Evolutionary conservation across 1,140 invertebrate genomes (phyloP).

Genomic region (Leptinotarsa undecemlineata): DNA sequence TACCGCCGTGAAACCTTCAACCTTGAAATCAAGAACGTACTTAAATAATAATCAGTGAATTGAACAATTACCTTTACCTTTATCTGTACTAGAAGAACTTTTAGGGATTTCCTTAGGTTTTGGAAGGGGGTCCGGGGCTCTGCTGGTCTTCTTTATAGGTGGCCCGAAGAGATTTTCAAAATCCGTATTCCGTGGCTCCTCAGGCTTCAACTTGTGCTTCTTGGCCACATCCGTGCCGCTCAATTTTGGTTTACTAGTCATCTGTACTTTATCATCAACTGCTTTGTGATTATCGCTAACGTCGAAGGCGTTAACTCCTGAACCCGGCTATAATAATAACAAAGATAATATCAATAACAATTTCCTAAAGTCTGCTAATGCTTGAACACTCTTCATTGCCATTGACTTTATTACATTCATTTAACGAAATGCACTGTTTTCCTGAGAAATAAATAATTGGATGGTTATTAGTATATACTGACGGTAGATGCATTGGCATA

Average conservation of each 20-base stretch:
- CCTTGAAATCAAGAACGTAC: no score
- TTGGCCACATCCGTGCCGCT: slow-evolving; percentile 61
- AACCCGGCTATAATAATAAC: slow-evolving; percentile 37
- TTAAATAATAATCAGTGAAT: background rate
- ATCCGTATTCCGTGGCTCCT: slow-evolving; percentile 63
- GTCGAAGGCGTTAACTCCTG: background rate
- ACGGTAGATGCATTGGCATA: no score
- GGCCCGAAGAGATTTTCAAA: slow-evolving; percentile 80
- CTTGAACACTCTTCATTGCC: no score
- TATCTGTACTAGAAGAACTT: slow-evolving; percentile 18
- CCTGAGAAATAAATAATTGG: no score
- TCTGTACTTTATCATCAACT: slow-evolving; percentile 54
- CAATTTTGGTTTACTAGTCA: slow-evolving; percentile 72
- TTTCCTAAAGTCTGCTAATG: no score
- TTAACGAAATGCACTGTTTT: no score
- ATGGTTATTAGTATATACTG: no score
- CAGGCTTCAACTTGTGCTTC: slow-evolving; percentile 67
- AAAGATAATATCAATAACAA: no score
- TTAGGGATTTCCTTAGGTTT: slow-evolving; percentile 41
- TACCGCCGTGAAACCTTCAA: no score
- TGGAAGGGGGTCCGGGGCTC: slow-evolving; percentile 61
- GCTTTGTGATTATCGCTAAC: slow-evolving; percentile 35
- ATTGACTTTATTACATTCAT: no score
- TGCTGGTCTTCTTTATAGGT: slow-evolving; percentile 73
- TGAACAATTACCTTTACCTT: slow-evolving; percentile 15